A percentile compares a stretch with the other conserved stretches of the same genome.
Conservation (phyloP, 1,140 invertebrate genomes). For the Conus betulinus region DNA sequence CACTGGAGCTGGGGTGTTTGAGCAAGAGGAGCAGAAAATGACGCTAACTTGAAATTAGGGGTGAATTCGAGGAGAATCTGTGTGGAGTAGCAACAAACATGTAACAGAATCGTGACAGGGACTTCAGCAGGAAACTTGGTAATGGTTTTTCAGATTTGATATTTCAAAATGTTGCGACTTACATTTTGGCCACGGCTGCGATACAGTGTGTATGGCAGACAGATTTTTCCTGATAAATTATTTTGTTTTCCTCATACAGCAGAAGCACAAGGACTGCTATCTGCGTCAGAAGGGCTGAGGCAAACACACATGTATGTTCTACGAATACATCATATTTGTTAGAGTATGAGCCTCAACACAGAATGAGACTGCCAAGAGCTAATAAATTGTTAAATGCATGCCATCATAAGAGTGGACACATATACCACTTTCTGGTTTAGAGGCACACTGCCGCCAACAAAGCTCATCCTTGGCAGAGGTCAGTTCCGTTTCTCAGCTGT, state of each 20-base stretch:
- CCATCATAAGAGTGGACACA: neutral
- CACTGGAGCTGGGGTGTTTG: conserved; percentile 68
- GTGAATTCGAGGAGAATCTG: neutral
- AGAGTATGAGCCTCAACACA: neutral
- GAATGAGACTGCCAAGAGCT: neutral
- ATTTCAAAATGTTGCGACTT: neutral
- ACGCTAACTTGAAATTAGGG: neutral
- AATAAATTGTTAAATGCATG: neutral
- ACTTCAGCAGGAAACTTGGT: neutral
- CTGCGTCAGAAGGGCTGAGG: neutral
- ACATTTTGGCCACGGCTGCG: neutral
- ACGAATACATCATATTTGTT: neutral
- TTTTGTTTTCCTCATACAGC: neutral
- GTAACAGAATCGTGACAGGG: too few species aligned
- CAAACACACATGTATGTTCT: neutral
- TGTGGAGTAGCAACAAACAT: too few species aligned
- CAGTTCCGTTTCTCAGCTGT: conserved; percentile 34
- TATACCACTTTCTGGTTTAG: neutral
- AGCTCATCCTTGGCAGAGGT: neutral
- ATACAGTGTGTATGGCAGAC: neutral
- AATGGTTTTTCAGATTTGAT: neutral
- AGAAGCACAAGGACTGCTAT: neutral
- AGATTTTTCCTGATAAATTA: neutral
- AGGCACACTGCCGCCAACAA: neutral
- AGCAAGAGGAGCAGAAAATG: conserved; percentile 48